These are phyloP conservation scores for Mormyrus hasselquistii DNA, from an alignment of 2,797 vertebrate species.

Conservation along the genomic window DNA sequence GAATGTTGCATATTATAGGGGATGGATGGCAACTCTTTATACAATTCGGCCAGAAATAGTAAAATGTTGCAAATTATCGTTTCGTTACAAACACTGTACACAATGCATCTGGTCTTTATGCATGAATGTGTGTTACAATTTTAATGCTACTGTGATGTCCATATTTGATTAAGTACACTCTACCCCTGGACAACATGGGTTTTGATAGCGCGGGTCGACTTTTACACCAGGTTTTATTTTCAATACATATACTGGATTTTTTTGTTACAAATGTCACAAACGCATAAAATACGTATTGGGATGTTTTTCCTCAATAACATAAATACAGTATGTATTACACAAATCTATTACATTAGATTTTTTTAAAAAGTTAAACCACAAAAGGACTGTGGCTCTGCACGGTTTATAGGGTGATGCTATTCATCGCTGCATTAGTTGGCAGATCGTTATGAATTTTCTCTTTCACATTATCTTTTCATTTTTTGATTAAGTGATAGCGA, in stretches of 20 bases:
- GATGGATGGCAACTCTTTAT: background rate
- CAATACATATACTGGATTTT: background rate
- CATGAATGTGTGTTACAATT: background rate
- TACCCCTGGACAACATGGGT: background rate
- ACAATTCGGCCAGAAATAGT: background rate
- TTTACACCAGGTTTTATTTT: background rate
- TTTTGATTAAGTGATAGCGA: background rate
- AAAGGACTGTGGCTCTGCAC: background rate
- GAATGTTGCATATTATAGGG: background rate
- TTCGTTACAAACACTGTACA: background rate
- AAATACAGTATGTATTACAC: background rate
- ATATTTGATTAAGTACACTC: background rate
- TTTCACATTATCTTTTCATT: background rate
- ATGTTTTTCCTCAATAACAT: background rate
- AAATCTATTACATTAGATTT: too few relatives aligned
- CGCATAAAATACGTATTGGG: background rate
- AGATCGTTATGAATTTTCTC: background rate
- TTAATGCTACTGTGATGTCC: background rate
- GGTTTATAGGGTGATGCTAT: background rate
- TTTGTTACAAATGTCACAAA: background rate
- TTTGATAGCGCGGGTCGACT: background rate
- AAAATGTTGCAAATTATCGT: background rate
- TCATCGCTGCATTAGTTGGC: background rate
- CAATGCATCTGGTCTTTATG: background rate
- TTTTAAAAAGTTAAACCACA: background rate